Base-by-base conservation (phyloP, 2,113 vertebrate genomes). In the Grallaria varia region DNA sequence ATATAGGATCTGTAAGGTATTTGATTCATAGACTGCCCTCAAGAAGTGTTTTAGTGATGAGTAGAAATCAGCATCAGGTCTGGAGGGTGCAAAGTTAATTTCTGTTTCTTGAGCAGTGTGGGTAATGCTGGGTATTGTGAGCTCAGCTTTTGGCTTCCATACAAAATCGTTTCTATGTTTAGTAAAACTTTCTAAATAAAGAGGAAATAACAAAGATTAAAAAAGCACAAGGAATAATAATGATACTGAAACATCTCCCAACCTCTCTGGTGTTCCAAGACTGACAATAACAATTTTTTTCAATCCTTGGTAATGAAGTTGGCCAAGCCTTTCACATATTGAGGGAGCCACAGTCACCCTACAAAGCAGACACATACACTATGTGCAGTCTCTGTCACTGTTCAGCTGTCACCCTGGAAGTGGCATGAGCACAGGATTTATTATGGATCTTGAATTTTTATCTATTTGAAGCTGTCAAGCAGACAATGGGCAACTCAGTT, bases 201-300 rank as follows among this genome's bases (percentile, higher is more conserved):
- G 62, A 84, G 77, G 76, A 94, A 96, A 60, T 72, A 75, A 50
- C 33, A 81, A 49, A 63, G 39, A 60, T 66, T 20, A 52, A 86
- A 83, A 68, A 92, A 86, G 17, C 42, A 62, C 10, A 33, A 49
- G 35, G 86, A 81, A 84, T 37, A 77, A 45, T 67, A 74, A 59
- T 35, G 20, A 20, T 73, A 42, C 79, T 81, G 76, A 83, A 90
- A 37, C 53, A 74, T 81, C 69, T 92, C 63, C 55, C 4, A 8
- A 66, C 88, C 79, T 88, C 35, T 66, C 63, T 60, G 33, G 25
- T 59, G 50, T 24, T 67, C 22, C 73, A 81, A 21, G 30, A 52
- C 24, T 2, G 2, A 44, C 42, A 39, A 31, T 40, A 77, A 47
- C 40, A 74, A 47, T 71, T 74, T 69, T n/a, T 87, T 73, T 44